Evolutionary conservation across 1,140 invertebrate species (phyloP).

Genomic region (Calephelis virginiensis): DNA sequence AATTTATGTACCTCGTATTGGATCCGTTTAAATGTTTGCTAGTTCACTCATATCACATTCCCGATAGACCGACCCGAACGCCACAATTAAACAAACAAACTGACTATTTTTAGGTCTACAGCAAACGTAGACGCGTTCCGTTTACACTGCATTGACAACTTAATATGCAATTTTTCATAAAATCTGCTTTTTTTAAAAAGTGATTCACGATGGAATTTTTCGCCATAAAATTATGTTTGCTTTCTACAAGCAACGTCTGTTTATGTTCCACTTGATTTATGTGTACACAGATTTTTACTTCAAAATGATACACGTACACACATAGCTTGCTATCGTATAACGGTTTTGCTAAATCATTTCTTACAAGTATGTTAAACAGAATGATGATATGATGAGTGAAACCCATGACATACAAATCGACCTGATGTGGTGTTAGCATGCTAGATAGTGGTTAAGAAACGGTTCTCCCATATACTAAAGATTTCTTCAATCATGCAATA

Average conservation of each 20-base stretch:
- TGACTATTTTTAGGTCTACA: not conserved
- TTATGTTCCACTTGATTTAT: conserved; percentile 44
- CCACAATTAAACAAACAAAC: conserved; percentile 4
- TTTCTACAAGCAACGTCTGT: conserved; percentile 29
- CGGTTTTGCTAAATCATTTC: conserved; percentile 3
- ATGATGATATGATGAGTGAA: conserved; percentile 3
- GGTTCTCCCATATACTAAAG: too few relatives aligned
- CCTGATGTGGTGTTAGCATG: conserved; percentile 8
- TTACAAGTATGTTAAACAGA: conserved; percentile 3
- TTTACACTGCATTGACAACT: conserved; percentile 16
- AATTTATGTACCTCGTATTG: conserved; percentile 6
- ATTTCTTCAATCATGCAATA: too few relatives aligned
- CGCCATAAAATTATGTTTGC: conserved; percentile 38
- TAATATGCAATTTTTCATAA: conserved; percentile 16
- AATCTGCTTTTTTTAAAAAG: conserved; percentile 31
- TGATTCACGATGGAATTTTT: conserved; percentile 34
- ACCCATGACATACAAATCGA: not conserved
- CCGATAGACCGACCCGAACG: not conserved
- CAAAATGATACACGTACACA: conserved; percentile 19
- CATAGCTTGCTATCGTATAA: conserved; percentile 13
- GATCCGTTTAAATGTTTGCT: conserved; percentile 10
- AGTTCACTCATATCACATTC: conserved; percentile 15
- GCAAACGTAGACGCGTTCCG: conserved; percentile 8
- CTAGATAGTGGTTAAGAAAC: conserved; percentile 6
- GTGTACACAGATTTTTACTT: conserved; percentile 23